A percentile compares a stretch with the other conserved stretches of the same genome.
Conservation (phyloP, 2,888 invertebrate species). For the Neoascia interrupta region DNA sequence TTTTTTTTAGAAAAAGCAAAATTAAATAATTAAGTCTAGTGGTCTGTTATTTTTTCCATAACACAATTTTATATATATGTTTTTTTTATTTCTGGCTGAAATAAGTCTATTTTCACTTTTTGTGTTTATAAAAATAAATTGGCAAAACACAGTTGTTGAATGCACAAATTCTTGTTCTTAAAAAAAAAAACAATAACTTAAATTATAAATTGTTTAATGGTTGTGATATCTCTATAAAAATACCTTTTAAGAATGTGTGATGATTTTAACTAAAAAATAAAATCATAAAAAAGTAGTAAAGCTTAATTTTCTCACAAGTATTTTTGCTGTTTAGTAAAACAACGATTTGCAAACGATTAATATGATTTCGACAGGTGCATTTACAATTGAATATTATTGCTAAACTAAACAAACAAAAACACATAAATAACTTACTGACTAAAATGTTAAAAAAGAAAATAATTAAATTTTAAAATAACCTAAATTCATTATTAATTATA, state of each 20-base stretch:
- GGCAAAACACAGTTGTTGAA: too few relatives aligned
- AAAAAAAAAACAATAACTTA: conserved; percentile 29
- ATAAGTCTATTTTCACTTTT: too few relatives aligned
- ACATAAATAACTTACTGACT: conserved; percentile 59
- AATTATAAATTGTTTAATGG: conserved; percentile 8
- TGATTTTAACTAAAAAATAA: conserved; percentile 25
- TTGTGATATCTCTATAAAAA: conserved; percentile 4
- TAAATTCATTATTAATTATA: too few relatives aligned
- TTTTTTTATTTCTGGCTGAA: conserved; percentile 47
- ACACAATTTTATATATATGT: neutral
- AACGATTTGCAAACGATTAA: conserved; percentile 15
- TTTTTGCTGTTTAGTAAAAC: conserved; percentile 10
- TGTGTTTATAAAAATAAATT: neutral
- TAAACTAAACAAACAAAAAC: too few relatives aligned
- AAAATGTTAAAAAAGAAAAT: conserved; percentile 15
- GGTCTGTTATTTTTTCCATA: neutral
- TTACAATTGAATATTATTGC: conserved; percentile 36
- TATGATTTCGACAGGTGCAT: conserved; percentile 17
- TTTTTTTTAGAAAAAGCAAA: conserved; percentile 20
- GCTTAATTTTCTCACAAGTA: conserved; percentile 48
- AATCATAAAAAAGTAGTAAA: conserved; percentile 29
- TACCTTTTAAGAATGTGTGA: conserved; percentile 34
- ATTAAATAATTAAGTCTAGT: neutral
- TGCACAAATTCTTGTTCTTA: neutral
- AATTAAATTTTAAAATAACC: too few relatives aligned